Evolutionary conservation across 2,797 vertebrate species (phyloP).

Genomic region (Tamandua tetradactyla): DNA sequence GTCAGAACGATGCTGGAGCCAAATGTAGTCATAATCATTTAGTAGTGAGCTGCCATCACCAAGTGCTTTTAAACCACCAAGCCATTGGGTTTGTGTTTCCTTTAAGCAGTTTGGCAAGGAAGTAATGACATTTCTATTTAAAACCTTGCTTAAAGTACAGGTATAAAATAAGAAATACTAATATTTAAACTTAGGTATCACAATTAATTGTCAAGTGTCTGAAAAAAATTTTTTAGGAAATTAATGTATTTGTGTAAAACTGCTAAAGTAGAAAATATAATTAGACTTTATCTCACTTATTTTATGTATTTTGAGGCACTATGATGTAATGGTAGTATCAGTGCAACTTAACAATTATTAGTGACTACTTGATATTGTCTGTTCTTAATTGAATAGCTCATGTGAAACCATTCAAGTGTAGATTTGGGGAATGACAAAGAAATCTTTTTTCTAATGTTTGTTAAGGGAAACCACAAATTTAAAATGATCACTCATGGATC

Average conservation of each 20-base stretch:
- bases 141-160: conserved; percentile 98
- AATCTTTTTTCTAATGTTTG: conserved; percentile 25
- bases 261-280: background rate
- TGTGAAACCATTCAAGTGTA: conserved; percentile 1
- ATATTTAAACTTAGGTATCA: conserved; percentile 66
- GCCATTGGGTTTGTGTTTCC: conserved; percentile 96
- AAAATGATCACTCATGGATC: background rate
- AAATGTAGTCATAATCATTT: too few relatives aligned
- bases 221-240: conserved; percentile 44
- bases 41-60: conserved; percentile 96
- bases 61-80: conserved; percentile 96
- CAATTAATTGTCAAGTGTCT: conserved; percentile 39
- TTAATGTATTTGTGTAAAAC: conserved; percentile 58
- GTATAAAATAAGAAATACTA: conserved; percentile 86
- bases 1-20: conserved; percentile 95
- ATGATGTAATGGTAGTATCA: conserved; percentile 66
- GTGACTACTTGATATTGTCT: background rate
- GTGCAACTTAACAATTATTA: conserved; percentile 11
- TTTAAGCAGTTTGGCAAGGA: conserved; percentile 94
- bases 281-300: conserved; percentile 22
- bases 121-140: conserved; percentile 97
- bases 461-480: background rate
- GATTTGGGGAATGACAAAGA: conserved; percentile 40
- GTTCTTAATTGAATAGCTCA: background rate
- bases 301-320: conserved; percentile 64